A percentile compares a stretch with the other conserved stretches of the same genome.
phyloP scores from a whole-genome alignment of 2,888 invertebrate genomes.

The Allygus modestus region DNA sequence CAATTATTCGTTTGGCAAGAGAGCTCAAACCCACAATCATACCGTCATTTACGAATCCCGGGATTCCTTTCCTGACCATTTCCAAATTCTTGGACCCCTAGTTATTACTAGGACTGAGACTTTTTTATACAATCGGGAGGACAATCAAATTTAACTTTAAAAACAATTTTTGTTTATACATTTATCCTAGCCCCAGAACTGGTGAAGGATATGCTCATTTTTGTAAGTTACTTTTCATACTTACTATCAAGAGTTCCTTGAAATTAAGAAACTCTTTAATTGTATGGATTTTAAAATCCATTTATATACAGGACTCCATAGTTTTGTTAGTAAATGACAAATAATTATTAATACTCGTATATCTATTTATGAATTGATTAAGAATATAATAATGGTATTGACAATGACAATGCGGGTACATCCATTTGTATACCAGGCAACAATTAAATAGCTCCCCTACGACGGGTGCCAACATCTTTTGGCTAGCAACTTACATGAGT shows the following conservation, averaged over 20 bases:
- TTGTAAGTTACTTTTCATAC: too few relatives aligned
- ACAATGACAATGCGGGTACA: not conserved
- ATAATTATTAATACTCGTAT: too few relatives aligned
- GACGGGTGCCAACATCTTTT: not conserved
- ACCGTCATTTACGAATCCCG: not conserved
- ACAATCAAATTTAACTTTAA: too few relatives aligned
- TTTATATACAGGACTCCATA: too few relatives aligned
- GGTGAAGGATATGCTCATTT: too few relatives aligned
- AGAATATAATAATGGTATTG: not conserved
- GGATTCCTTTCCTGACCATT: not conserved
- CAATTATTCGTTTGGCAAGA: constrained; percentile 31
- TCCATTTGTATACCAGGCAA: not conserved
- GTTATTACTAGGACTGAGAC: not conserved
- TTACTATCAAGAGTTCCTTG: too few relatives aligned
- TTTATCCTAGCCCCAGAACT: too few relatives aligned
- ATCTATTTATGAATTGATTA: not conserved
- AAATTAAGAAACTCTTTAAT: too few relatives aligned
- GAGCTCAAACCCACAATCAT: constrained; percentile 4
- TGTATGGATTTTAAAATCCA: too few relatives aligned
- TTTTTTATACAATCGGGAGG: too few relatives aligned
- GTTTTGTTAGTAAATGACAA: too few relatives aligned
- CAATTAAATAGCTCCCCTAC: not conserved
- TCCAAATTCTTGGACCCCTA: not conserved
- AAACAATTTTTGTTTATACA: too few relatives aligned
- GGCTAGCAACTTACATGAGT: not conserved